phyloP scores from a whole-genome alignment of 2,113 vertebrate species.

The Thamnaconus septentrionalis region DNA sequence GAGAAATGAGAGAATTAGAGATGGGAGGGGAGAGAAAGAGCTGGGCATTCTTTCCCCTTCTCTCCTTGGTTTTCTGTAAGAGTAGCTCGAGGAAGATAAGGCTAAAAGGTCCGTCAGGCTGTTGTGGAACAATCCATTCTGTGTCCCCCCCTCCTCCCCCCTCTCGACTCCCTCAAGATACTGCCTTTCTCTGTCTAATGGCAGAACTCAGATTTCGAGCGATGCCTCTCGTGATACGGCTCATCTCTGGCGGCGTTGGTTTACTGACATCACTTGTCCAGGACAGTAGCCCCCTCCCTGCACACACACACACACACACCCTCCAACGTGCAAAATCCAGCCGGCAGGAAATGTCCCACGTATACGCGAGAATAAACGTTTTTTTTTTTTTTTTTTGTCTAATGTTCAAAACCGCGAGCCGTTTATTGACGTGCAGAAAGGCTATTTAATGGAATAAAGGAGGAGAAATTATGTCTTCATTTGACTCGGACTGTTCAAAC shows the following conservation, averaged over 20 bases:
- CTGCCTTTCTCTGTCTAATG: constrained; percentile 74
- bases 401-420: constrained; percentile 49
- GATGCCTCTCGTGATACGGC: constrained; percentile 74
- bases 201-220: constrained; percentile 78
- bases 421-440: constrained; percentile 54
- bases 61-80: constrained; percentile 81
- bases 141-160: constrained; percentile 65
- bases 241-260: constrained; percentile 68
- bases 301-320: constrained; percentile 30
- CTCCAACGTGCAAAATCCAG: constrained; percentile 8
- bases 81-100: constrained; percentile 81
- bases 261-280: constrained; percentile 67
- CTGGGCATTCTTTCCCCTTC: constrained; percentile 66
- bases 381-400: constrained; percentile 1
- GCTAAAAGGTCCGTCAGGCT: constrained; percentile 83
- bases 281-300: constrained; percentile 41
- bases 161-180: constrained; percentile 56
- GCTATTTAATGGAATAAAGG: constrained; percentile 56
- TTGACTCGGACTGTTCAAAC: constrained; percentile 55
- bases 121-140: constrained; percentile 80
- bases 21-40: constrained; percentile 70
- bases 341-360: neutral
- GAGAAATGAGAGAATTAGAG: constrained; percentile 77
- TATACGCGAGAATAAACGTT: no score
- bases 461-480: constrained; percentile 58